Base-by-base conservation (phyloP, 2,797 vertebrate genomes). In the Steatocranus sp. region DNA sequence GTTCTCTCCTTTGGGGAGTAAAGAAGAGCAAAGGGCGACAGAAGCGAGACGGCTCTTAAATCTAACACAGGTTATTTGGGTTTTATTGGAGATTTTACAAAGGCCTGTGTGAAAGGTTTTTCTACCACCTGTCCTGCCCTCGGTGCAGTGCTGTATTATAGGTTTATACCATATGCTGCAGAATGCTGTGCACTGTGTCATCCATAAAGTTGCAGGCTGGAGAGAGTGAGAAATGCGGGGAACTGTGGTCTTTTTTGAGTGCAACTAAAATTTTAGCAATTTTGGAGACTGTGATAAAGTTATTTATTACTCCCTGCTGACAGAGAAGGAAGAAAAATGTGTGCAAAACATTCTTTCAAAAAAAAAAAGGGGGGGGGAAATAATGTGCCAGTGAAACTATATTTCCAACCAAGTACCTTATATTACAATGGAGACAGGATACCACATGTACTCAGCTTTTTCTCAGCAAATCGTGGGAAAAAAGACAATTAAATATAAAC, bases 71-170 rank as follows among this genome's bases (percentile, higher is more conserved):
- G 85, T 89, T 87, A 89, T 86, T 85, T 73, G 49, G 78, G 83
- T 74, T 93, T 89, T 88, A 92, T 85, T 88, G 84, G 75, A 84
- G 75, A 87, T 36, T 79, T 85, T 81, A 89, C 81, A 85, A 85
- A 88, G 84, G 81, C 78, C 63, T 23, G 50, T 38, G 76, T 87
- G 88, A 87, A 75, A 80, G 85, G 30, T 63, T 88, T 82, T 78
- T 63, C 74, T 70, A 20, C n/a, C 68, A 36, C 83, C 80, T 74
- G 78, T 66, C 34, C 76, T 75, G 58, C 66, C 63, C 30, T 79
- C 3, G 18, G 48, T 76, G 79, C 68, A 32, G n/a, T 6, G 78
- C 41, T 46, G 74, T 78, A 43, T 83, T 86, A 81, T 70, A 86
- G 78, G 70, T 83, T 78, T 50, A 75, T 53, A 78, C 30, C 48